phyloP scores from a whole-genome alignment of 37 sponge, comb jelly and placozoan species.

The Bolinopsis microptera region DNA sequence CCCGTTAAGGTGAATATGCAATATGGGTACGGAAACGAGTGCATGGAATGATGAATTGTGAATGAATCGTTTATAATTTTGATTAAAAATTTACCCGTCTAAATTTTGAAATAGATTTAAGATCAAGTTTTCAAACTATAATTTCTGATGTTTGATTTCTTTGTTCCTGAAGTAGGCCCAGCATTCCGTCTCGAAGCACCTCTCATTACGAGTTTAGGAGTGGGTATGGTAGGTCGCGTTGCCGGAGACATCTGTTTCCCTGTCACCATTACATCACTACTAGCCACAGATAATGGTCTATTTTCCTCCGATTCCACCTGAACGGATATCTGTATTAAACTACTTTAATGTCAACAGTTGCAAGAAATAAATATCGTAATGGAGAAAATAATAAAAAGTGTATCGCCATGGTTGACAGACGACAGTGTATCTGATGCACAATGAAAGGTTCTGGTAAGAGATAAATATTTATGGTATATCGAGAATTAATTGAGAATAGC shows the following conservation, averaged over 20 bases:
- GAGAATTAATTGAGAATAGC: background rate
- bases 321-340: background rate
- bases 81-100: no score
- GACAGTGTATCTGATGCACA: no score
- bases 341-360: no score
- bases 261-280: background rate
- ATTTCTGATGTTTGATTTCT: constrained; percentile 33
- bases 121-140: constrained; percentile 37
- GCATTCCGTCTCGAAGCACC: background rate
- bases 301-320: constrained; percentile 56
- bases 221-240: background rate
- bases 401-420: background rate
- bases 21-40: no score
- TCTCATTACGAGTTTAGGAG: background rate
- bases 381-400: no score
- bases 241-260: background rate
- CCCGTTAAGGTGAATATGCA: no score
- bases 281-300: constrained; percentile 13
- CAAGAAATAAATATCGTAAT: no score
- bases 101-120: no score
- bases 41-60: no score
- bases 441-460: no score
- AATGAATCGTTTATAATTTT: no score
- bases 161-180: background rate
- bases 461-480: background rate